Evolutionary conservation across 2,797 vertebrate species (phyloP).

Genomic region (Harpagifer antarcticus): DNA sequence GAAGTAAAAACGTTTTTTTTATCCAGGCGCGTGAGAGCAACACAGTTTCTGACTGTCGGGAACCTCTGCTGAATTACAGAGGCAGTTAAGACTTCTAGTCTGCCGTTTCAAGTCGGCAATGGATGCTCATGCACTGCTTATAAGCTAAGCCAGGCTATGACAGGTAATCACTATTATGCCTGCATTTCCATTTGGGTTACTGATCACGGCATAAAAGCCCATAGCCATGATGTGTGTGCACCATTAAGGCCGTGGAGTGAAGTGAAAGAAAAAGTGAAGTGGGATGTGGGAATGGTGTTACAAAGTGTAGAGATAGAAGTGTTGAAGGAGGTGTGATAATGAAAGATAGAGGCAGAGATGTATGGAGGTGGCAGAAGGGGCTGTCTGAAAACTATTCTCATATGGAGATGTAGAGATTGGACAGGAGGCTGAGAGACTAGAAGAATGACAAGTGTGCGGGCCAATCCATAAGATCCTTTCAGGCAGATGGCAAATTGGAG

Average conservation of each 20-base stretch:
- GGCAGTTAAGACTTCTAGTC: constrained; percentile 65
- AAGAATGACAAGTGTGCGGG: constrained; percentile 76
- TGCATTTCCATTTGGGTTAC: constrained; percentile 75
- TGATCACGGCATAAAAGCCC: constrained; percentile 77
- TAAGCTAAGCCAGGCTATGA: constrained; percentile 72
- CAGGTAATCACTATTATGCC: constrained; percentile 78
- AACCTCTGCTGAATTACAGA: constrained; percentile 61
- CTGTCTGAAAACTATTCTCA: constrained; percentile 57
- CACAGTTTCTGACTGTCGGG: constrained; percentile 31
- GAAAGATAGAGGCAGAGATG: constrained; percentile 55
- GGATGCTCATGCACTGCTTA: constrained; percentile 60
- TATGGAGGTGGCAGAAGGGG: constrained; percentile 46
- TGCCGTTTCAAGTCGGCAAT: constrained; percentile 59
- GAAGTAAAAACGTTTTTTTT: constrained; percentile 57
- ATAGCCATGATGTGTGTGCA: constrained; percentile 73
- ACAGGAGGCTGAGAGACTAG: constrained; percentile 66
- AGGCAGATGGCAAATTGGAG: constrained; percentile 84
- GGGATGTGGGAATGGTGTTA: constrained; percentile 65
- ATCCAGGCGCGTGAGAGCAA: constrained; percentile 14
- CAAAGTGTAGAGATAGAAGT: constrained; percentile 56
- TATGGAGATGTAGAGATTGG: constrained; percentile 75
- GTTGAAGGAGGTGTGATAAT: constrained; percentile 73
- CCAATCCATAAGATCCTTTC: constrained; percentile 83
- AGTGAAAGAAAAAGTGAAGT: constrained; percentile 62
- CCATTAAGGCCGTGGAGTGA: constrained; percentile 66